Base-by-base conservation (phyloP, 1,140 invertebrate genomes). In the Euwallacea similis region DNA sequence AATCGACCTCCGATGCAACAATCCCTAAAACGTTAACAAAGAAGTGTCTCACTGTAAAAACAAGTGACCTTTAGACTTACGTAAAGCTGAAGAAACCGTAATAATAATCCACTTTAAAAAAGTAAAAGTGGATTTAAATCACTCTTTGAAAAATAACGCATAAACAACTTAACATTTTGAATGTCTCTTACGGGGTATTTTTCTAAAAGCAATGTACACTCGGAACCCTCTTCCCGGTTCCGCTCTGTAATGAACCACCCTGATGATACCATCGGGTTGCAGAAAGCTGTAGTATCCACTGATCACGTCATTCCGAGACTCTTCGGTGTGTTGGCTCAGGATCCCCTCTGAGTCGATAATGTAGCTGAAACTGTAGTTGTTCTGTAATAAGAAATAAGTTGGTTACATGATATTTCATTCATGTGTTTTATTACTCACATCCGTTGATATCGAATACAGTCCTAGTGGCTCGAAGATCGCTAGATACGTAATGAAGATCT, bases 171-270 rank as follows among this genome's bases (percentile, higher is more conserved):
- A 56, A 11, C 16, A 56, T 58, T 33, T 15, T 15, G 13, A 58
- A 15, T 10, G 2, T 2, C 13, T 50, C 56, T 71, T 73, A 76
- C 75, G 50, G 75, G 75, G 65, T 64, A 82, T 78, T 66, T 75
- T 79, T 43, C 78, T 75, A 33, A 81, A 84, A 66, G 76, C 76
- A 42, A 86, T 80, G 50, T 82, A 78, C 41, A 82, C 83, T 70
- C 76, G 78, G 66, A 84, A 86, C 13, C 85, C 85, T 63, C 71
- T 78, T 11, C 77, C 66, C 7, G 81, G 83, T 56, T 84, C 81
- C 3, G 84, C 83, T 72, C 82, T 79, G 71, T 85, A 85, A 66
- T 82, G 78, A 6, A 86, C 85, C 41, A 79, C 79, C 59, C 84
- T 79, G 10, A 86, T 76, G 70, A 79, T 77, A 4, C 85, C 84